phyloP scores from a whole-genome alignment of 2,888 invertebrate genomes.

The Trissonchulus latispiculum region DNA sequence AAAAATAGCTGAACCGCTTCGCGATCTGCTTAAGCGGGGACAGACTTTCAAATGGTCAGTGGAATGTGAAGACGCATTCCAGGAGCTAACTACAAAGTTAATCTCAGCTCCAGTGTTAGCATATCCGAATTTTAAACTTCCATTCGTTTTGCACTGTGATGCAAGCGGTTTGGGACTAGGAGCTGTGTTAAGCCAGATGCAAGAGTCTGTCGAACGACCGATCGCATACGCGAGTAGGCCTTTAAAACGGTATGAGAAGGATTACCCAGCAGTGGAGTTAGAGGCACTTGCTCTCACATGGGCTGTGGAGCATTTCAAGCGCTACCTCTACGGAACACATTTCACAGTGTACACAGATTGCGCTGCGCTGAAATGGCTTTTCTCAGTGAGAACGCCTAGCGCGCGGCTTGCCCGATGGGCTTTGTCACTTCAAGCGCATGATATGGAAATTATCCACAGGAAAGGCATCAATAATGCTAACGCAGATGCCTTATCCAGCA shows the following conservation, averaged over 20 bases:
- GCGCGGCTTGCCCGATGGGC: background rate
- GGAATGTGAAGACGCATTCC: background rate
- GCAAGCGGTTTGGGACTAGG: background rate
- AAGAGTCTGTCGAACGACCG: background rate
- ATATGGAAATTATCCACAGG: background rate
- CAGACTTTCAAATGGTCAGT: background rate
- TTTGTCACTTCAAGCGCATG: background rate
- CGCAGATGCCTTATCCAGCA: background rate
- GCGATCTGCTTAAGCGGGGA: background rate
- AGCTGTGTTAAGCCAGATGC: background rate
- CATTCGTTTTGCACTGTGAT: conserved; percentile 2
- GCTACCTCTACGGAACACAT: background rate
- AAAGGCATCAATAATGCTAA: background rate
- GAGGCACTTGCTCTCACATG: background rate
- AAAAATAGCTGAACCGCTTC: background rate
- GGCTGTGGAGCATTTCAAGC: background rate
- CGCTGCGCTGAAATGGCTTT: background rate
- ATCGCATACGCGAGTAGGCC: background rate
- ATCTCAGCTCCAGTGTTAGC: background rate
- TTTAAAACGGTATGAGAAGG: background rate
- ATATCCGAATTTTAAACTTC: background rate
- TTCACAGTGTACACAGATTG: background rate
- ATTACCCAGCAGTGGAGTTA: background rate
- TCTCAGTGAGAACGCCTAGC: background rate
- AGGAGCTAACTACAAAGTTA: background rate